A percentile compares a stretch with the other conserved stretches of the same genome.
Conservation (phyloP, 2,888 invertebrate genomes). For the Syritta pipiens region DNA sequence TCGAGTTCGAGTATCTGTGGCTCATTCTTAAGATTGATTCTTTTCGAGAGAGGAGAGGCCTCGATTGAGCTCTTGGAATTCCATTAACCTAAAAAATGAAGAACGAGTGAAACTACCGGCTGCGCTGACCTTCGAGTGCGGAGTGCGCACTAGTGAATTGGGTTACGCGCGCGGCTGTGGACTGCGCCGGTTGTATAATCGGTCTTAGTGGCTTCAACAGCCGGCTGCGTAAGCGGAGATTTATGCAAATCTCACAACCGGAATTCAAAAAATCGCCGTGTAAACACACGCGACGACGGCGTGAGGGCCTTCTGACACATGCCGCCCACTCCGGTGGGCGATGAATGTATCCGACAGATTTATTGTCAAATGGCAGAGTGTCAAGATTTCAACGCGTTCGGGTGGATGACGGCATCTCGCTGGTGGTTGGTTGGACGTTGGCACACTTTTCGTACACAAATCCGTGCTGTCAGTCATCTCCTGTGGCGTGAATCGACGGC, state of each 20-base stretch:
- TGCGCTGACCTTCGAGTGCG: slow-evolving; percentile 32
- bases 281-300: slow-evolving; percentile 12
- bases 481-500: no score
- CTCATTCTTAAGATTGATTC: slow-evolving; percentile 58
- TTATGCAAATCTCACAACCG: slow-evolving; percentile 64
- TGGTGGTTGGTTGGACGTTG: neutral
- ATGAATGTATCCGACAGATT: slow-evolving; percentile 50
- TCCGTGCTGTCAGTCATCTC: slow-evolving; percentile 1
- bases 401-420: slow-evolving; percentile 30
- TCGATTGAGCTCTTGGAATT: slow-evolving; percentile 54
- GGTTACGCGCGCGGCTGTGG: neutral
- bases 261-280: slow-evolving; percentile 48
- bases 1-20: neutral
- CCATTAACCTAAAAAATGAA: slow-evolving; percentile 66
- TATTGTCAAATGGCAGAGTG: slow-evolving; percentile 62
- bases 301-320: slow-evolving; percentile 46
- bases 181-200: slow-evolving; percentile 29
- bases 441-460: slow-evolving; percentile 1
- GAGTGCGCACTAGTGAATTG: slow-evolving; percentile 1
- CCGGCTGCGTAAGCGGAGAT: slow-evolving; percentile 8
- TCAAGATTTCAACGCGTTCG: slow-evolving; percentile 34
- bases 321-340: no score
- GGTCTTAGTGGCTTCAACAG: neutral
- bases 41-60: slow-evolving; percentile 34
- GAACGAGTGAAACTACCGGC: slow-evolving; percentile 8